Evolutionary conservation across 2,113 vertebrate species (phyloP).

Genomic region (Limanda limanda): DNA sequence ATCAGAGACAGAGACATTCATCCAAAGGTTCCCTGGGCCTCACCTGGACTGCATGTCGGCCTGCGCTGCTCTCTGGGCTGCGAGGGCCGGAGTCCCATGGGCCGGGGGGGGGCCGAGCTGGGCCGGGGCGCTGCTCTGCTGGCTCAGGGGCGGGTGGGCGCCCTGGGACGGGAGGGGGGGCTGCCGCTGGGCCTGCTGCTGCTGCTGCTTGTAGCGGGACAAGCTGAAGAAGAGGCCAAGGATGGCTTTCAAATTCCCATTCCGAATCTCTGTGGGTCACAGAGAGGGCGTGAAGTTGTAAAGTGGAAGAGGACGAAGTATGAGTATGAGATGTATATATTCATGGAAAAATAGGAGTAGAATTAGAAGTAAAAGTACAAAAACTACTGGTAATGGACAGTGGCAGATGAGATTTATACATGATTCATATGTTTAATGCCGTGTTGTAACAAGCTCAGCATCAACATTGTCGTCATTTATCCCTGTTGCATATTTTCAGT

Average conservation of each 20-base stretch:
- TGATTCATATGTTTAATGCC: too few relatives aligned
- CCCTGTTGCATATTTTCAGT: too few relatives aligned
- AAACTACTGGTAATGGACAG: too few relatives aligned
- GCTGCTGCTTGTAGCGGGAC: slow-evolving; percentile 97
- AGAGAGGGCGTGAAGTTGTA: background rate
- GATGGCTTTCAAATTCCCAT: slow-evolving; percentile 99
- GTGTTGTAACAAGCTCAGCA: too few relatives aligned
- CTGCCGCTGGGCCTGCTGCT: slow-evolving; percentile 86
- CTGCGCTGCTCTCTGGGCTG: slow-evolving; percentile 88
- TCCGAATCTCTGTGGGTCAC: slow-evolving; percentile 90
- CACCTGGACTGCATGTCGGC: slow-evolving; percentile 95
- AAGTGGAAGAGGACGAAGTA: too few relatives aligned
- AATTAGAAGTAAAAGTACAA: too few relatives aligned
- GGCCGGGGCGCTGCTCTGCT: slow-evolving; percentile 78
- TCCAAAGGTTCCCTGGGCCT: slow-evolving; percentile 14
- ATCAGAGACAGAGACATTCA: background rate
- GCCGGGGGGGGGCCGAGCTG: slow-evolving; percentile 71
- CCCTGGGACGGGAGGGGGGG: slow-evolving; percentile 45
- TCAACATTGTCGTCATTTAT: too few relatives aligned
- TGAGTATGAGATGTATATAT: too few relatives aligned
- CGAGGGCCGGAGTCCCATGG: slow-evolving; percentile 73
- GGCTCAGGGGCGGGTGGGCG: slow-evolving; percentile 76
- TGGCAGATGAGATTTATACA: too few relatives aligned
- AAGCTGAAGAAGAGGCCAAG: slow-evolving; percentile 98
- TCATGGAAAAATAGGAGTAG: too few relatives aligned